These are phyloP conservation scores for Lepetodrilus schrolli DNA, from an alignment of 2,888 invertebrate genomes.

Conservation along the genomic window DNA sequence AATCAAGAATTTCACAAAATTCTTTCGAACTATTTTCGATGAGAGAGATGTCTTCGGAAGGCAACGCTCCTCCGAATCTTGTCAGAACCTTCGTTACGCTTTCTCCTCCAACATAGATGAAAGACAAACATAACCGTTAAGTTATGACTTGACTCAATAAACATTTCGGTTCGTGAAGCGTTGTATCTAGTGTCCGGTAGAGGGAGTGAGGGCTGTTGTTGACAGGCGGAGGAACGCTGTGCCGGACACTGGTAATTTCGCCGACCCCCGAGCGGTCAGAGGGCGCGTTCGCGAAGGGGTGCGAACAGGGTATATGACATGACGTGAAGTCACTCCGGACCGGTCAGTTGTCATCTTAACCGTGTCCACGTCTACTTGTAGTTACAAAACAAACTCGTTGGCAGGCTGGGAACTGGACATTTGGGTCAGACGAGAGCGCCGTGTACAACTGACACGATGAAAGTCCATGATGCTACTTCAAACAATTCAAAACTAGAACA, in stretches of 20 bases:
- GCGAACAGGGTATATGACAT: neutral
- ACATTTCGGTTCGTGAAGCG: neutral
- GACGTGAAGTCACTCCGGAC: neutral
- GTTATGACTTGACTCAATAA: neutral
- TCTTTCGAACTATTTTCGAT: neutral
- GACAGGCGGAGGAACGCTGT: neutral
- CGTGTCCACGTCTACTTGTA: neutral
- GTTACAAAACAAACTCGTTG: neutral
- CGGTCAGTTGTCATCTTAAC: neutral
- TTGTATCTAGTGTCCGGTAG: constrained; percentile 12
- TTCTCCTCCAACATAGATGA: neutral
- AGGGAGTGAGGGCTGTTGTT: neutral
- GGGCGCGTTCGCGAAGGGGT: neutral
- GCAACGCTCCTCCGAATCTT: too few relatives aligned
- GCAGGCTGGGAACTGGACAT: constrained; percentile 2
- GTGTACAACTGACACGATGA: too few relatives aligned
- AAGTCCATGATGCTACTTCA: too few relatives aligned
- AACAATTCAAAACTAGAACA: too few relatives aligned
- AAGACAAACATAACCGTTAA: neutral
- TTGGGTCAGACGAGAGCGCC: too few relatives aligned
- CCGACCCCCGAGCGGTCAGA: neutral
- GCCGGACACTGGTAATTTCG: neutral
- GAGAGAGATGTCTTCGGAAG: neutral
- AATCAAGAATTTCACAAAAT: neutral
- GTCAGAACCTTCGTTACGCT: neutral